Percentiles rank a stretch among this genome's conserved stretches.
phyloP scores from a whole-genome alignment of 2,113 vertebrate species.

The Centropristis striata region DNA sequence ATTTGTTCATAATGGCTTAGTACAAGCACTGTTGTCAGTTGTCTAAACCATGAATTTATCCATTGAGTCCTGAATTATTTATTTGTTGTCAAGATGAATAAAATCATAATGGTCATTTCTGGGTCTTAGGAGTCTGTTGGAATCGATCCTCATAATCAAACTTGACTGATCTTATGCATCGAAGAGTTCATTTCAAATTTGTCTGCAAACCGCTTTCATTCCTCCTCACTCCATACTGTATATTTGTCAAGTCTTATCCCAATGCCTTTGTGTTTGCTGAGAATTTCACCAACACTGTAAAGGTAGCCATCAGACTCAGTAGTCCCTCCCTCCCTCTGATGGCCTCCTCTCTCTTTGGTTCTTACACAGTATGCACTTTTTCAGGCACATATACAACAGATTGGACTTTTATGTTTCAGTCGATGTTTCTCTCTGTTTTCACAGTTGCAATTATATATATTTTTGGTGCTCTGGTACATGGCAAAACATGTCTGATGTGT shows the following conservation, averaged over 20 bases:
- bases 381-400: slow-evolving; percentile 82
- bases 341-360: slow-evolving; percentile 76
- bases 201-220: slow-evolving; percentile 35
- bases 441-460: slow-evolving; percentile 80
- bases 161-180: slow-evolving; percentile 44
- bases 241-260: slow-evolving; percentile 43
- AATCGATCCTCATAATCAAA: slow-evolving; percentile 53
- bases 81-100: slow-evolving; percentile 78
- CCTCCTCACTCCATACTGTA: slow-evolving; percentile 49
- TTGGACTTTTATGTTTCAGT: slow-evolving; percentile 74
- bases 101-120: slow-evolving; percentile 65
- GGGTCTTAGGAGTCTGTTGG: slow-evolving; percentile 51
- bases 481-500: slow-evolving; percentile 82
- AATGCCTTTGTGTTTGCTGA: slow-evolving; percentile 70
- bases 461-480: slow-evolving; percentile 83
- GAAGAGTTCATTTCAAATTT: slow-evolving; percentile 40
- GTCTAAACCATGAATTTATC: slow-evolving; percentile 76
- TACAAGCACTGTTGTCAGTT: slow-evolving; percentile 80
- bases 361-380: slow-evolving; percentile 82
- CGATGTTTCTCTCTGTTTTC: slow-evolving; percentile 72
- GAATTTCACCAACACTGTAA: slow-evolving; percentile 81
- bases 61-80: slow-evolving; percentile 74
- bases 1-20: slow-evolving; percentile 77
- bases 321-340: slow-evolving; percentile 62
- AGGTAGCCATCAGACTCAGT: slow-evolving; percentile 71